Evolutionary conservation across 1,140 invertebrate genomes (phyloP).

Genomic region (Tetragonula clypearis): DNA sequence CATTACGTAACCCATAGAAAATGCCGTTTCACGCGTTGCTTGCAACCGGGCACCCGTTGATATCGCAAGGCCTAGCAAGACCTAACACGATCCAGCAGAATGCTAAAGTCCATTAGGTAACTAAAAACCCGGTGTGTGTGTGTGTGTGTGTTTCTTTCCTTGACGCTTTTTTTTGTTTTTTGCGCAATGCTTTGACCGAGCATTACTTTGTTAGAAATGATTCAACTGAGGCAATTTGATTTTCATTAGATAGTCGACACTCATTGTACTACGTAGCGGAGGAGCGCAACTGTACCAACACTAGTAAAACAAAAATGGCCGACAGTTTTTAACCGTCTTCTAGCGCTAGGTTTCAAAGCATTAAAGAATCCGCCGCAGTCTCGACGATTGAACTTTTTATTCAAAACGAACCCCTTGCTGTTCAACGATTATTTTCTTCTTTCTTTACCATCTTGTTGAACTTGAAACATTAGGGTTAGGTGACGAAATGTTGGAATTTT

Average conservation of each 20-base stretch:
- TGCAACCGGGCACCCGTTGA: neutral
- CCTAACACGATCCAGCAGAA: conserved; percentile 10
- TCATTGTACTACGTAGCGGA: too few relatives aligned
- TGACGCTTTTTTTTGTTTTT: conserved; percentile 18
- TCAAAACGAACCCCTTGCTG: too few relatives aligned
- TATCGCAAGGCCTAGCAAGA: neutral
- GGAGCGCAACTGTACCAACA: too few relatives aligned
- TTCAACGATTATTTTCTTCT: too few relatives aligned
- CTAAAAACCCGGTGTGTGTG: neutral
- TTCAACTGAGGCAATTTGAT: conserved; percentile 43
- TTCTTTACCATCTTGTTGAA: too few relatives aligned
- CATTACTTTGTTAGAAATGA: conserved; percentile 60
- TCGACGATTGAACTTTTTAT: too few relatives aligned
- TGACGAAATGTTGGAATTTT: too few relatives aligned
- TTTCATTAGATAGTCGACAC: neutral
- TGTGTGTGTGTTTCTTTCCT: neutral
- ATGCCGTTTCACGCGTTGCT: conserved; percentile 38
- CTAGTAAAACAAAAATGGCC: too few relatives aligned
- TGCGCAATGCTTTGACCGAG: conserved; percentile 54
- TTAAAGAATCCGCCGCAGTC: too few relatives aligned
- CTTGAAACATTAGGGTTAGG: too few relatives aligned
- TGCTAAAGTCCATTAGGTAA: conserved; percentile 27
- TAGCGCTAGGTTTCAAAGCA: too few relatives aligned
- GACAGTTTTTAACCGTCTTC: too few relatives aligned
- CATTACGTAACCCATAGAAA: conserved; percentile 49